Evolutionary conservation across 2,113 vertebrate species (phyloP).

Genomic region (Loxodonta africana): DNA sequence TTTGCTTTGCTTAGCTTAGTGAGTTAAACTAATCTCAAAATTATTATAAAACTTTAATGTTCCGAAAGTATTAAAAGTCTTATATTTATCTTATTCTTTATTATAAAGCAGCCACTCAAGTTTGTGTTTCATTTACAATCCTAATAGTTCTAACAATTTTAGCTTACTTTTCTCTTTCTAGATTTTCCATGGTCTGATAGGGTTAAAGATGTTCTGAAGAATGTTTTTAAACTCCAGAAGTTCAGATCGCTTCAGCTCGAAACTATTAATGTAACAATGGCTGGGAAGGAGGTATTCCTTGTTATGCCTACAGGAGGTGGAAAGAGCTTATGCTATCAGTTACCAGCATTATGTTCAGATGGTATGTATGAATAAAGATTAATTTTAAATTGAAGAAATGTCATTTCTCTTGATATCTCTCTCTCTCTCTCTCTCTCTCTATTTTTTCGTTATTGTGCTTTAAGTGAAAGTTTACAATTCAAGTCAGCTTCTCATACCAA

Average conservation of each 20-base stretch:
- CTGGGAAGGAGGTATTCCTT: constrained; percentile 94
- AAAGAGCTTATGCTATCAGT: constrained; percentile 98
- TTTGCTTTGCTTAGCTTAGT: background rate
- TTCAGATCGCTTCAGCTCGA: constrained; percentile 95
- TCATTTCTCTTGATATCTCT: background rate
- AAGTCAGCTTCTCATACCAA: too few relatives aligned
- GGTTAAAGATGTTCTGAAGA: constrained; percentile 88
- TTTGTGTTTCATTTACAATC: background rate
- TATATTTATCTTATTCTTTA: background rate
- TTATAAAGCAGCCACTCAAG: background rate
- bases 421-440: too few relatives aligned
- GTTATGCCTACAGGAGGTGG: constrained; percentile 99
- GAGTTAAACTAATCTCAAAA: constrained; percentile 31
- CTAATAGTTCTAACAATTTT: background rate
- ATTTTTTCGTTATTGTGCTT: too few relatives aligned
- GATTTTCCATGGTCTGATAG: constrained; percentile 96
- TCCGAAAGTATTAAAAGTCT: background rate
- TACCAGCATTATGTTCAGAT: constrained; percentile 94
- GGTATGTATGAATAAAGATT: constrained; percentile 87
- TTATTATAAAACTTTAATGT: constrained; percentile 14
- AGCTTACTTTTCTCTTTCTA: constrained; percentile 79
- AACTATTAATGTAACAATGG: constrained; percentile 95
- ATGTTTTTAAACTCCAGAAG: constrained; percentile 91
- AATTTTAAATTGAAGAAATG: background rate
- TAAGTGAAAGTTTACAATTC: too few relatives aligned